Conservation (phyloP, 2,113 vertebrate species). For the Mesocricetus auratus region DNA sequence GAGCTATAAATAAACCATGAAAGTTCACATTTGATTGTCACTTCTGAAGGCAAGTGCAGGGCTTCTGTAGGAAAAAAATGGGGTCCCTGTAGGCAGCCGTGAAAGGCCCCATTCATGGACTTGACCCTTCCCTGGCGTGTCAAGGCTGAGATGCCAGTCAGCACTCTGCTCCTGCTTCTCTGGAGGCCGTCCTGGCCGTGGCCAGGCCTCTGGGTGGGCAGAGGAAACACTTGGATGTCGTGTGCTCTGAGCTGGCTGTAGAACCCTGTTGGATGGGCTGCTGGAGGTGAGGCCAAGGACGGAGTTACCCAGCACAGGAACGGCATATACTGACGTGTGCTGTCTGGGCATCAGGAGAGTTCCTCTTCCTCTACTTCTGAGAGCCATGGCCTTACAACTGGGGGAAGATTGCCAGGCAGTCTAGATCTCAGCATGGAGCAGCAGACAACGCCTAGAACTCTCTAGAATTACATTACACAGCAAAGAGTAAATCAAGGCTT, state of each 20-base stretch:
- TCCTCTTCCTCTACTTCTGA: not conserved
- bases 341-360: not conserved
- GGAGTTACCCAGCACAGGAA: not conserved
- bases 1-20: conserved; percentile 89
- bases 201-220: conserved; percentile 54
- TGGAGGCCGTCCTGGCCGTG: not conserved
- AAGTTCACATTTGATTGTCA: conserved; percentile 87
- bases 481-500: not conserved
- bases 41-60: conserved; percentile 88
- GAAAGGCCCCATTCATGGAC: conserved; percentile 87
- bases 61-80: conserved; percentile 85
- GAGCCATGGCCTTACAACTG: not conserved
- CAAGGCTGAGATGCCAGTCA: conserved; percentile 81
- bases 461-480: not conserved
- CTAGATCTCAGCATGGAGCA: not conserved
- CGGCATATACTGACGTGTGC: not conserved
- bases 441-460: not conserved
- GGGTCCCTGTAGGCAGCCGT: conserved; percentile 82
- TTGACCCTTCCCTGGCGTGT: conserved; percentile 85
- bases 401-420: not conserved
- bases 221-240: conserved; percentile 48
- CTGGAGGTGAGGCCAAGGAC: not conserved
- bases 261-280: not conserved
- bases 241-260: not conserved
- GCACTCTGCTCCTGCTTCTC: conserved; percentile 79